A percentile compares a stretch with the other conserved stretches of the same genome.
These are phyloP conservation scores for Ctenicera cuprea DNA, from an alignment of 2,888 invertebrate genomes.

Conservation along the genomic window DNA sequence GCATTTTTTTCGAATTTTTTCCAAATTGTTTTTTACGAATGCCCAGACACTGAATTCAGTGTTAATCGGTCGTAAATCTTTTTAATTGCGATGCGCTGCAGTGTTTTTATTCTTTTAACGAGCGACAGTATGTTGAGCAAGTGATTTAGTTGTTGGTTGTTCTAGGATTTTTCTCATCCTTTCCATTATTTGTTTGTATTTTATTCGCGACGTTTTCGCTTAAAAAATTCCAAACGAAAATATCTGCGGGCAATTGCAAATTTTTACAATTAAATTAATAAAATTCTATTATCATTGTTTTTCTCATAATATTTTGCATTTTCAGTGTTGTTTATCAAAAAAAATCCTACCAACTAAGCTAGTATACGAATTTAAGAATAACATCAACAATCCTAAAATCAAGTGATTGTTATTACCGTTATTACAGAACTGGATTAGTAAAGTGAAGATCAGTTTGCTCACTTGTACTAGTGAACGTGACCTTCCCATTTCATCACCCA, in stretches of 20 bases:
- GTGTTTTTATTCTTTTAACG: conserved; percentile 48
- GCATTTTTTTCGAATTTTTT: neutral
- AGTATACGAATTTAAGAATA: too few species aligned
- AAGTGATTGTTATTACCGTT: conserved; percentile 10
- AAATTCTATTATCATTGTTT: too few species aligned
- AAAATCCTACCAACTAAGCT: too few species aligned
- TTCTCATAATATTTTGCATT: neutral
- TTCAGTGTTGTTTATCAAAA: too few species aligned
- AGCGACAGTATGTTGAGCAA: conserved; percentile 17
- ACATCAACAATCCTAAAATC: neutral
- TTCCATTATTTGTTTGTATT: neutral
- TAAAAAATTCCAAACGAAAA: too few species aligned
- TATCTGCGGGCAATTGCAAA: too few species aligned
- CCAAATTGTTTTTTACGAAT: neutral
- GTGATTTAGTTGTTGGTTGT: conserved; percentile 50
- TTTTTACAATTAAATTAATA: neutral
- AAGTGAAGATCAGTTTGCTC: conserved; percentile 43
- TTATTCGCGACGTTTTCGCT: neutral
- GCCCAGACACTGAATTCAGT: conserved; percentile 44
- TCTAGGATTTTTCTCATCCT: conserved; percentile 7
- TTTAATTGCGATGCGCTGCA: conserved; percentile 51
- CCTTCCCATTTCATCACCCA: conserved; percentile 47
- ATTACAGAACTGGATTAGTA: conserved; percentile 46
- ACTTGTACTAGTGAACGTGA: conserved; percentile 50
- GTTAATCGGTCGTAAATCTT: conserved; percentile 53